These are phyloP conservation scores for Drosophila mulleri DNA, from an alignment of 2,888 invertebrate genomes.

Conservation along the genomic window DNA sequence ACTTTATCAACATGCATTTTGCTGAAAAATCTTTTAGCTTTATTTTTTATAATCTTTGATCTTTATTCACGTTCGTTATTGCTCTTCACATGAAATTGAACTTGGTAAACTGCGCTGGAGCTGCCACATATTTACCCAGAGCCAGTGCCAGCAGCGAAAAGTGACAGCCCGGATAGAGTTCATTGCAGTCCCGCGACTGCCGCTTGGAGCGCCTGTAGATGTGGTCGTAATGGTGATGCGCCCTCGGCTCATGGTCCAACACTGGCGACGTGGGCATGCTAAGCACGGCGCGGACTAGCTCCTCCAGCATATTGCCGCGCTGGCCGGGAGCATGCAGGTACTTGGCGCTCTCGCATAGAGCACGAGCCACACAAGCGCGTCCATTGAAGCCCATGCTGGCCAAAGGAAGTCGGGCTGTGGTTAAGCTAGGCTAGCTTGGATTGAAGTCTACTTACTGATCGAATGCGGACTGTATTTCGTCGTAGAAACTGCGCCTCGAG, in stretches of 20 bases:
- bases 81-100: conserved; percentile 63
- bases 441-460: conserved; percentile 87
- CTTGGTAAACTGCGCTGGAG: conserved; percentile 62
- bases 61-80: not conserved
- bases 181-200: conserved; percentile 86
- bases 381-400: conserved; percentile 92
- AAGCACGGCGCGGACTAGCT: conserved; percentile 89
- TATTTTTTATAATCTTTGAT: too few species aligned
- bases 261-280: conserved; percentile 73
- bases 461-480: conserved; percentile 89
- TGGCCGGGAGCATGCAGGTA: conserved; percentile 86
- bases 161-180: conserved; percentile 87
- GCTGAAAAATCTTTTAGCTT: too few species aligned
- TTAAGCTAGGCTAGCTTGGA: not conserved
- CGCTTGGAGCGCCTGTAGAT: conserved; percentile 87
- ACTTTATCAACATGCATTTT: too few species aligned
- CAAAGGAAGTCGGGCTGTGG: not conserved
- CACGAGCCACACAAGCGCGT: conserved; percentile 89
- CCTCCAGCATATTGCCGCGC: conserved; percentile 88
- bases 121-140: conserved; percentile 86
- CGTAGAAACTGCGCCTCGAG: conserved; percentile 89
- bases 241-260: conserved; percentile 84
- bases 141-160: conserved; percentile 90
- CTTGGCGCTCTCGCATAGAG: conserved; percentile 90
- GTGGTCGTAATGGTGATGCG: conserved; percentile 87